Evolutionary conservation across 2,888 invertebrate genomes (phyloP).

Genomic region (Pseudanteris insignis): DNA sequence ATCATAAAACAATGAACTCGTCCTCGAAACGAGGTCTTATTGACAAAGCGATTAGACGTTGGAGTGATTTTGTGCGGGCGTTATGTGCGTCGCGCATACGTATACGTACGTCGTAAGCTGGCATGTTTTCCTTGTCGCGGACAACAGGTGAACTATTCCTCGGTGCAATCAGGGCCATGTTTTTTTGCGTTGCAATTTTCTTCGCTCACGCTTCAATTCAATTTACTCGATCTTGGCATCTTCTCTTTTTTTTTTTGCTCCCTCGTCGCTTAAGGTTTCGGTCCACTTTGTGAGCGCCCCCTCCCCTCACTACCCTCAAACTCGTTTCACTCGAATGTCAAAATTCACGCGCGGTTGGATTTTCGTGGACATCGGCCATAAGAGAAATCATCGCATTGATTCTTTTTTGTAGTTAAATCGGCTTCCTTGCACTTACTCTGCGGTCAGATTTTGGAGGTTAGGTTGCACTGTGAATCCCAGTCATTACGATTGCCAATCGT

Average conservation of each 20-base stretch:
- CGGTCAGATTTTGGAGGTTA: no score
- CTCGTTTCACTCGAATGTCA: constrained; percentile 10
- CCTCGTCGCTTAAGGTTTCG: background rate
- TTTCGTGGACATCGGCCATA: constrained; percentile 8
- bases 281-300: constrained; percentile 1
- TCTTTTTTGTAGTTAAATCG: background rate
- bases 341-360: constrained; percentile 15
- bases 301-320: constrained; percentile 3
- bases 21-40: constrained; percentile 33
- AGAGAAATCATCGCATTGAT: constrained; percentile 3
- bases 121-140: constrained; percentile 74
- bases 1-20: constrained; percentile 21
- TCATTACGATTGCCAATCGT: no score
- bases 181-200: constrained; percentile 28
- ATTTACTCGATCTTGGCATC: constrained; percentile 22
- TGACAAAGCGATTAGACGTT: constrained; percentile 23
- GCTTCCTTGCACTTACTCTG: no score
- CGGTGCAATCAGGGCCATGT: constrained; percentile 68
- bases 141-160: constrained; percentile 74
- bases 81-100: constrained; percentile 31
- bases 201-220: constrained; percentile 9
- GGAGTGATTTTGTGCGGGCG: constrained; percentile 16
- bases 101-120: constrained; percentile 73
- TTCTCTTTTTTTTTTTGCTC: constrained; percentile 8
- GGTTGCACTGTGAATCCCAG: background rate